phyloP scores from a whole-genome alignment of 2,888 invertebrate genomes.

The Patella ulyssiponensis region DNA sequence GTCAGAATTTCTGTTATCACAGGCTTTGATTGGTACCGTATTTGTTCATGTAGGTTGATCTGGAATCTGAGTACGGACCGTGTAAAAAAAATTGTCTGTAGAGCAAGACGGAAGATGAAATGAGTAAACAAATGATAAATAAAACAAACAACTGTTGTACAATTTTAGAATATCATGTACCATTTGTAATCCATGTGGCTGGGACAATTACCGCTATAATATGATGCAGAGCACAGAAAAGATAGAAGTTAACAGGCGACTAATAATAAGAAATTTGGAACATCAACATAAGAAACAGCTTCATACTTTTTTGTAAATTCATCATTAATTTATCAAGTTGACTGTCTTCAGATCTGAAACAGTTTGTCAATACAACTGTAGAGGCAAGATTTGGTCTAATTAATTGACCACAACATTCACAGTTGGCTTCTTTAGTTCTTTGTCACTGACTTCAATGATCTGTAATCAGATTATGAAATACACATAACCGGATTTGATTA shows the following conservation, averaged over 20 bases:
- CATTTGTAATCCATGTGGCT: too few relatives aligned
- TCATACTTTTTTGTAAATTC: constrained; percentile 10
- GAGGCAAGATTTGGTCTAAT: neutral
- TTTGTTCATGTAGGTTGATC: too few relatives aligned
- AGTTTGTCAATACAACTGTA: constrained; percentile 1
- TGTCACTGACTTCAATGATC: neutral
- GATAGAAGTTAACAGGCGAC: neutral
- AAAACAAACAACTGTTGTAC: too few relatives aligned
- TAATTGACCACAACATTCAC: constrained; percentile 12
- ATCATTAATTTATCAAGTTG: neutral
- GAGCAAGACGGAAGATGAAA: too few relatives aligned
- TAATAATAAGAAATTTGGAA: neutral
- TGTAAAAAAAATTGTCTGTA: too few relatives aligned
- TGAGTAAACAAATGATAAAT: too few relatives aligned
- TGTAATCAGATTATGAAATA: constrained; percentile 5
- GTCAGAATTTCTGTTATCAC: too few relatives aligned
- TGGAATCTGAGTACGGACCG: too few relatives aligned
- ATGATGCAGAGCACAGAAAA: neutral
- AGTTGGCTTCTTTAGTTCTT: constrained; percentile 7
- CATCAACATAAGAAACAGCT: too few relatives aligned
- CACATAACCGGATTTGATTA: neutral
- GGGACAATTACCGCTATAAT: too few relatives aligned
- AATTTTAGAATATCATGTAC: too few relatives aligned
- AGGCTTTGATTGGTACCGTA: too few relatives aligned
- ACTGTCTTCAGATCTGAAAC: neutral